Conservation (phyloP, 2,888 invertebrate genomes). For the Mimas tiliae region DNA sequence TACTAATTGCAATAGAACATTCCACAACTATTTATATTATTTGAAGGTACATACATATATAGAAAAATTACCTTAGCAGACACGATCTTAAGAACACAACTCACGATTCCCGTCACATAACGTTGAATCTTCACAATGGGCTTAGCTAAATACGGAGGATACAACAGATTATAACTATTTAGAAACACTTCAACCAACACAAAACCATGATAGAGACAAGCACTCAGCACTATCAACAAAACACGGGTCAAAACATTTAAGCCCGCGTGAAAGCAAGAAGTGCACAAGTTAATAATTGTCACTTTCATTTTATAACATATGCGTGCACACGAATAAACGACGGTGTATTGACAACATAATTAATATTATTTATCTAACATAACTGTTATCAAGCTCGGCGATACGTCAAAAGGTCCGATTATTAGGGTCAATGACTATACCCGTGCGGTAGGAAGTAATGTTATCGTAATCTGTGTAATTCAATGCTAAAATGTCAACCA, state of each 20-base stretch:
- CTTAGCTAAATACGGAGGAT: conserved; percentile 65
- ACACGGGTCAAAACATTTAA: conserved; percentile 62
- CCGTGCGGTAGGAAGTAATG: background rate
- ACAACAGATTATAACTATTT: conserved; percentile 67
- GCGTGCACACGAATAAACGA: conserved; percentile 24
- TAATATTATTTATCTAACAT: conserved; percentile 26
- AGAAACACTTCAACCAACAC: conserved; percentile 71
- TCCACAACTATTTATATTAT: too few relatives aligned
- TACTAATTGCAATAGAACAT: too few relatives aligned
- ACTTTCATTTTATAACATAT: conserved; percentile 49
- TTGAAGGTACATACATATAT: background rate
- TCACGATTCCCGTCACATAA: conserved; percentile 39
- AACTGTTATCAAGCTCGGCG: conserved; percentile 6
- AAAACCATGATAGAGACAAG: conserved; percentile 69
- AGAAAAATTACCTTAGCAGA: conserved; percentile 57
- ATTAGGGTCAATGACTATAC: background rate
- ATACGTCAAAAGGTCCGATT: conserved; percentile 7
- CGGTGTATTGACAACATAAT: conserved; percentile 15
- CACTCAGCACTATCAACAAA: conserved; percentile 64
- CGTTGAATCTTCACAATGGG: conserved; percentile 45
- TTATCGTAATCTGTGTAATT: background rate
- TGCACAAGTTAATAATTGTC: conserved; percentile 46
- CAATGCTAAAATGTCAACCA: background rate
- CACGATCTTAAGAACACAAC: conserved; percentile 44
- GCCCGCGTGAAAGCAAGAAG: conserved; percentile 58